Evolutionary conservation across 2,888 invertebrate genomes (phyloP).

Genomic region (Labia minor): DNA sequence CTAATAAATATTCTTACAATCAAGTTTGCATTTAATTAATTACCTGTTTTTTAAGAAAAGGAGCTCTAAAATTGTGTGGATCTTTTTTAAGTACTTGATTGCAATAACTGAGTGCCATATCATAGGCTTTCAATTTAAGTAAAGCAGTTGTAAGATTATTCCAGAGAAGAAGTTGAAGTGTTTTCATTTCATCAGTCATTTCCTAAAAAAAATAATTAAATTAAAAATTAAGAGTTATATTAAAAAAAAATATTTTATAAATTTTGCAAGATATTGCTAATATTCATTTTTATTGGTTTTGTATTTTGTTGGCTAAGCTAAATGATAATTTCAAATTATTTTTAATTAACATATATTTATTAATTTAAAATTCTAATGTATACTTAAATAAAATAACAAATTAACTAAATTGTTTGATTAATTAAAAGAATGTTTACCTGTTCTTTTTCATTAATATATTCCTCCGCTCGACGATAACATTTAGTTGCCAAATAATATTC

Average conservation of each 20-base stretch:
- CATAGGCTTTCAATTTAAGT: neutral
- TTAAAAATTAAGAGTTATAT: neutral
- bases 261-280: no score
- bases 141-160: neutral
- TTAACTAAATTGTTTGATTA: no score
- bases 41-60: neutral
- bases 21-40: no score
- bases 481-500: conserved; percentile 75
- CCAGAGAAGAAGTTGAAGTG: neutral
- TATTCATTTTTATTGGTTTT: no score
- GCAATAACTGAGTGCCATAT: neutral
- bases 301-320: no score
- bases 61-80: neutral
- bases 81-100: neutral
- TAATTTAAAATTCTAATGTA: no score
- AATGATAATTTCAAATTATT: no score
- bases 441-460: conserved; percentile 57
- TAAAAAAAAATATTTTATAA: no score
- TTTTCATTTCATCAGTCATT: neutral
- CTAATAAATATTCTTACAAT: no score
- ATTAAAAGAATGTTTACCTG: no score
- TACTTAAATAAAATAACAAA: no score
- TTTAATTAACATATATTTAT: no score
- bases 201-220: neutral
- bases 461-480: conserved; percentile 73